Conservation (phyloP, 2,888 invertebrate species). For the Meiosimyza decipiens region DNA sequence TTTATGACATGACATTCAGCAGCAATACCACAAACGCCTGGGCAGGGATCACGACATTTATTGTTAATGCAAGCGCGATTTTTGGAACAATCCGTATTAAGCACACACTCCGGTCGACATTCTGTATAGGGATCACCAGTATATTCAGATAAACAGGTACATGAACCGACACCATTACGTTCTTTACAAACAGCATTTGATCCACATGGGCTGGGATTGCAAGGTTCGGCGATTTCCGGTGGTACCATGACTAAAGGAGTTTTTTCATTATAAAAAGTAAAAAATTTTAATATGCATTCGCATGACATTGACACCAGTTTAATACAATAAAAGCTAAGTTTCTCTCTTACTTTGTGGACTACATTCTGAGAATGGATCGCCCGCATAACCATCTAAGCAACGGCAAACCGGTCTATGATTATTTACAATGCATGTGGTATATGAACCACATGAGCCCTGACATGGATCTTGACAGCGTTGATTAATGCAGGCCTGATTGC, state of each 20-base stretch:
- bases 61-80: conserved; percentile 84
- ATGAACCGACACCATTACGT: conserved; percentile 84
- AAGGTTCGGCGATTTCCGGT: conserved; percentile 77
- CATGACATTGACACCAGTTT: conserved; percentile 59
- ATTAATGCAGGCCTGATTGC: conserved; percentile 84
- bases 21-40: conserved; percentile 82
- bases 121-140: conserved; percentile 89
- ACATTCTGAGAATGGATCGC: conserved; percentile 87
- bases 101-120: conserved; percentile 87
- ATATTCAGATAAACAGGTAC: conserved; percentile 83
- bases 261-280: background rate
- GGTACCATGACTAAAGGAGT: conserved; percentile 62
- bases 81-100: conserved; percentile 82
- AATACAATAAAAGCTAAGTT: conserved; percentile 19
- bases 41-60: conserved; percentile 87
- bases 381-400: conserved; percentile 82
- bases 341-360: conserved; percentile 69
- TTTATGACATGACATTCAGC: conserved; percentile 84
- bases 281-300: background rate
- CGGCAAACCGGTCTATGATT: conserved; percentile 87
- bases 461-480: conserved; percentile 87
- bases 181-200: conserved; percentile 87
- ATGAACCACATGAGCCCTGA: conserved; percentile 83
- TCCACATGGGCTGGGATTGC: conserved; percentile 88
- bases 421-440: conserved; percentile 81